Base-by-base conservation (phyloP, 2,113 vertebrate species). In the Thalassoma bifasciatum region DNA sequence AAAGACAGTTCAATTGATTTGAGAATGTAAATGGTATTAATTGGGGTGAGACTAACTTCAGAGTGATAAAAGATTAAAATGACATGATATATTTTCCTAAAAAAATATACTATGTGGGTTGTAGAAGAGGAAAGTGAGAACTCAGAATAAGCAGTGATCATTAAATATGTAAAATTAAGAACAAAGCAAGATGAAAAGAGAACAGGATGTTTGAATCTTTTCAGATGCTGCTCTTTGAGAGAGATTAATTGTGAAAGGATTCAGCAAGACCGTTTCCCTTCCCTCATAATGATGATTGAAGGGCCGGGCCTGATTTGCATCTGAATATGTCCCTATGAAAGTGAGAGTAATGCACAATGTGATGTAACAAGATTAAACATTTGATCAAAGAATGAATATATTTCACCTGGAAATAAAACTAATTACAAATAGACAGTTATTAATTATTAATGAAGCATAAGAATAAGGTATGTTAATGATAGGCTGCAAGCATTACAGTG, bases 231-330 rank as follows among this genome's bases (percentile, higher is more conserved):
- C 19, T 26, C 22, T 57, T 53, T 59, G 19, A 50, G 17, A 46
- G 47, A 50, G 19, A 59, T 17, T 62, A 71, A 76, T 13, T 60
- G 38, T 21, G 22, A 10, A 64, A 19, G 17, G 8, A 47, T 69
- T 86, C 26, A 72, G 60, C 52, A 19, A 24, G 68, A 77, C 58
- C 66, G 14, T 47, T 66, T 74, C 42, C 14, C 61, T 22, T 49
- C 50, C 56, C 57, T 57, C 30, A 60, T 71, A 22, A 62, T 67
- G 56, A 82, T 75, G 56, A 85, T 54, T 17, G n/a, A 8, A 53
- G 63, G 61, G 44, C 58, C 73, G 69, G 36, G 36, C 61, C 46
- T 59, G 34, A 91, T 91, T 88, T 78, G 58, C 83, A 92, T 91
- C 16, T 84, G 68, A 90, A 87, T 82, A 79, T 62, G 75, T 76